Evolutionary conservation across 2,797 vertebrate species (phyloP), one percentile per base, ranked within the genome.

Genomic region (Spizella passerina): DNA sequence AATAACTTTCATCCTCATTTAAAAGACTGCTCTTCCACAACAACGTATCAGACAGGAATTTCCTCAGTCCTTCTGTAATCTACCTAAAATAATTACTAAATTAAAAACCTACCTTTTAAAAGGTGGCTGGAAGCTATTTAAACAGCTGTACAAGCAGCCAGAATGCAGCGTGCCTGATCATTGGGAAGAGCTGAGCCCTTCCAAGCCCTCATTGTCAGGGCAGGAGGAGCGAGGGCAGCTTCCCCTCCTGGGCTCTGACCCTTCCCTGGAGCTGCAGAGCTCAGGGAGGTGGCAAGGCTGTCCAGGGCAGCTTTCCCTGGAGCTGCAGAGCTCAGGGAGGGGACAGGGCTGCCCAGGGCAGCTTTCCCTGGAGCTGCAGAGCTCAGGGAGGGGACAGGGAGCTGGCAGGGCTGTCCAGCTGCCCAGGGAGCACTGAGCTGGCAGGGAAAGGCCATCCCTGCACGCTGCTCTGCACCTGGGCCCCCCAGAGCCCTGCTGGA

Each of bases 341-440:
- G 1, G 26, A 3, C 39, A 55, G 0, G 15, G 56, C 39, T 39
- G 39, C 15, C 39, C 39, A 39, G 39, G 7, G 39, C 39, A 39
- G 39, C 14, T 39, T 39, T 41, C 16, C 15, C 39, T 16, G 39
- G 39, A 39, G 39, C 15, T 39, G 39, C 39, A 39, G 39, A 39
- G 39, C 39, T 17, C 39, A 17, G 15, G 15, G 39, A 39, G 38
- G 38, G 14, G 38, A 39, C 6, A 26, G 47, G 47, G 44, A 24
- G 46, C 23, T 1, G 29, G 3, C 41, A 56, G 1, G 18, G 59
- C 43, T 71, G 8, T 8, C 3, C 4, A 0, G 4, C 5, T 38
- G 39, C 66, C 69, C 27, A 3, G 55, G 22, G 43, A 27, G n/a
- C 64, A 7, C 11, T 1, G 11, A 2, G 56, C 0, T 17, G 22